Conservation (phyloP, 2,113 vertebrate genomes). For the Sinocyclocheilus anshuiensis region DNA sequence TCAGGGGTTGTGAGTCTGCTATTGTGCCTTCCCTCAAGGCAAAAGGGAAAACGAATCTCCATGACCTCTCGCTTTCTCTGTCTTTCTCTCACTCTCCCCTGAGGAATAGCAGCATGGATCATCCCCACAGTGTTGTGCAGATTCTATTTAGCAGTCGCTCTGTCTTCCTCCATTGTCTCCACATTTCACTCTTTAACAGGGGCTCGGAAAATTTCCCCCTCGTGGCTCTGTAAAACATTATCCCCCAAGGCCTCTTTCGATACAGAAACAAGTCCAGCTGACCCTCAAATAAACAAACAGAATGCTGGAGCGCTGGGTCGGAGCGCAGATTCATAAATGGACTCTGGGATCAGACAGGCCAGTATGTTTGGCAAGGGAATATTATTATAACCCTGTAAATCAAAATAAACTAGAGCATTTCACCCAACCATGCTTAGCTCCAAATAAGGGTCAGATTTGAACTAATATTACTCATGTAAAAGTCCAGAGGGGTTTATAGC, state of each 20-base stretch:
- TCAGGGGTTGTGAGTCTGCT: conserved; percentile 47
- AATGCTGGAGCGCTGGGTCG: conserved; percentile 27
- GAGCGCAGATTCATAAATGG: conserved; percentile 36
- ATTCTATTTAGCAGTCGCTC: conserved; percentile 53
- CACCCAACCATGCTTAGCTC: conserved; percentile 32
- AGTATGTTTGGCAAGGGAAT: background rate
- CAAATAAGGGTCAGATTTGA: conserved; percentile 53
- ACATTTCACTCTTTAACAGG: conserved; percentile 51
- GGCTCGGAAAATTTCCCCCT: conserved; percentile 30
- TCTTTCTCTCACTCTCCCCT: conserved; percentile 34
- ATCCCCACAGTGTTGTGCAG: conserved; percentile 45
- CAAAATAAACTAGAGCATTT: conserved; percentile 50
- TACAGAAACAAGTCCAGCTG: conserved; percentile 47
- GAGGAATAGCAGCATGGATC: conserved; percentile 52
- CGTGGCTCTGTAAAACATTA: conserved; percentile 28
- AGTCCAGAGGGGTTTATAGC: conserved; percentile 26
- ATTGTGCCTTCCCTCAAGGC: conserved; percentile 54
- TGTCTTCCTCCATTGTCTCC: conserved; percentile 53
- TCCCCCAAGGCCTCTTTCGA: conserved; percentile 53
- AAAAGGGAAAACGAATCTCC: conserved; percentile 55
- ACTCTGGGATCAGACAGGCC: conserved; percentile 45
- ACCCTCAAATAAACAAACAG: conserved; percentile 55
- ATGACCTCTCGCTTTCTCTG: conserved; percentile 45
- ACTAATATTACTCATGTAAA: conserved; percentile 50
- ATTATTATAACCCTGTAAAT: conserved; percentile 49